Evolutionary conservation across 2,888 invertebrate species (phyloP), one percentile per base, ranked within the genome.

Genomic region (Caenorhabditis sp.): DNA sequence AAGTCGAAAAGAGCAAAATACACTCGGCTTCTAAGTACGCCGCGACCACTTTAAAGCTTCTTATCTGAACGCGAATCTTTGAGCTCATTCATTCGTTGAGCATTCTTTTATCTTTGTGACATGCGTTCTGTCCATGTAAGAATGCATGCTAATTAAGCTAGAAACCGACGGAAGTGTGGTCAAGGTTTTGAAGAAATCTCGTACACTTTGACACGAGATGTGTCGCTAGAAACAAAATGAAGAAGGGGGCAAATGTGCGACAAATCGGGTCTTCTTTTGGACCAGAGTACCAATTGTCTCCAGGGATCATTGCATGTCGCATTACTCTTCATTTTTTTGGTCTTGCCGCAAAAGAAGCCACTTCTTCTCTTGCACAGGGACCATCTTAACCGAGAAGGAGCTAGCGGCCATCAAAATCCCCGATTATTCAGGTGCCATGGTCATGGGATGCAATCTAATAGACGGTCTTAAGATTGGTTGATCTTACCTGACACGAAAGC

Each of bases 241-340:
- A 27, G 46, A 46, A 11, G 46, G 20, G 30, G 30, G 30, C 9
- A 35, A 35, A 35, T 35, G 35, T 15, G 17, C 24, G 30, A 48
- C 48, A 24, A 48, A 48, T 48, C 48, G 48, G 48, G 13, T 8
- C 24, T 52, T 63, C 48, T 46, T 37, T 37, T 46, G 56, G 48
- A 46, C 30, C 35, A 15, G 66, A 30, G 41, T 22, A 27, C 41
- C 68, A 58, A 59, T 68, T 59, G 58, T 58, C 68, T 68, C 68
- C 58, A 58, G 68, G 68, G 68, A 68, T 68, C 68, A 59, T 58
- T 52, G 68, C 68, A 68, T 68, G 68, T 68, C 66, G 66, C 58
- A 66, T 66, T 68, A 68, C 68, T 68, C 68, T 68, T 59, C 58
- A 58, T 68, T 52, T 68, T 68, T 68, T 59, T 68, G 50, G 50